Evolutionary conservation across 2,113 vertebrate species (phyloP).

Genomic region (Heterotis niloticus): DNA sequence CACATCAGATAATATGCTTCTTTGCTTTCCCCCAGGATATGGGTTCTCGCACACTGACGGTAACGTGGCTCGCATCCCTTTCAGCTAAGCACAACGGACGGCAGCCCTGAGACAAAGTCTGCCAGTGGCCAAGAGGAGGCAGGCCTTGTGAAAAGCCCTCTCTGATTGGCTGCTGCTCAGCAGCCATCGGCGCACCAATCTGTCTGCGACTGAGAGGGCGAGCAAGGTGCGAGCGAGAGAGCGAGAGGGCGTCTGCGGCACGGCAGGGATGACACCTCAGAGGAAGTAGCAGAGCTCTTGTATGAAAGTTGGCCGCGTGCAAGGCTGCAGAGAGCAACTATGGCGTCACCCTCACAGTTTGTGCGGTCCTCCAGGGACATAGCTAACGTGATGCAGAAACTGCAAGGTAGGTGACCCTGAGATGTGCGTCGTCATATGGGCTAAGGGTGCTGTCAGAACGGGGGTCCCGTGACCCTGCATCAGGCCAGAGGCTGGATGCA

Average conservation of each 20-base stretch:
- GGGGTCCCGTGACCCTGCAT: too few species aligned
- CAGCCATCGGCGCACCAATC: conserved; percentile 38
- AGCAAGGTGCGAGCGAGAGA: conserved; percentile 36
- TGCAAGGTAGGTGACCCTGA: conserved; percentile 80
- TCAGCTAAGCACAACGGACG: conserved; percentile 44
- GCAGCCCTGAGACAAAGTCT: conserved; percentile 22
- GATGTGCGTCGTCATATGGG: neutral
- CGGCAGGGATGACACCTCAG: conserved; percentile 47
- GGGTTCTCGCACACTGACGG: conserved; percentile 22
- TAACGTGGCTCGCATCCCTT: conserved; percentile 30
- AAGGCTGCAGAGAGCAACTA: conserved; percentile 49
- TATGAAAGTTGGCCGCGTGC: conserved; percentile 30
- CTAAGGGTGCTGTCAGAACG: too few species aligned
- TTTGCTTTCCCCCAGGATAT: conserved; percentile 16
- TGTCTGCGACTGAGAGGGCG: conserved; percentile 39
- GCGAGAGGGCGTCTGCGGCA: conserved; percentile 41
- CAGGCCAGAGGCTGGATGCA: too few species aligned
- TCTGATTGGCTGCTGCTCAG: conserved; percentile 46
- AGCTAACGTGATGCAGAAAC: conserved; percentile 87
- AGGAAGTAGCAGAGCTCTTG: conserved; percentile 31
- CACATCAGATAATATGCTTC: conserved; percentile 3
- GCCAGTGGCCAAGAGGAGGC: conserved; percentile 38
- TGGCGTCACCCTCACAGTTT: conserved; percentile 76
- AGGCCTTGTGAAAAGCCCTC: conserved; percentile 20
- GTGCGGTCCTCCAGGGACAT: conserved; percentile 75